Evolutionary conservation across 2,888 invertebrate genomes (phyloP).

Genomic region (Stramonita haemastoma): DNA sequence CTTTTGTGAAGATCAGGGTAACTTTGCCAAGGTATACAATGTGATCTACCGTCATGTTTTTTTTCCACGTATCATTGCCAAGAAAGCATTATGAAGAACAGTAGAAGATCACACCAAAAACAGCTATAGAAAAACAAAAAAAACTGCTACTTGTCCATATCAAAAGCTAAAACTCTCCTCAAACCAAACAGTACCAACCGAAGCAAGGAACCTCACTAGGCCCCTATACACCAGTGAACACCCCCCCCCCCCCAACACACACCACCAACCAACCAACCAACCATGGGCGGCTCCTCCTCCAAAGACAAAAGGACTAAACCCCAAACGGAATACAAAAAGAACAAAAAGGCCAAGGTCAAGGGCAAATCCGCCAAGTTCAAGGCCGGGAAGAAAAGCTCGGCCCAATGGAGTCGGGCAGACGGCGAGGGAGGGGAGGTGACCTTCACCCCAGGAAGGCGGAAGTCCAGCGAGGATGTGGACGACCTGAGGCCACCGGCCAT

Average conservation of each 20-base stretch:
- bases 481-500: slow-evolving; percentile 13
- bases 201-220: not conserved
- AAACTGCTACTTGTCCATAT: too few species aligned
- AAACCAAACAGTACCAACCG: too few species aligned
- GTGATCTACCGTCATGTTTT: too few species aligned
- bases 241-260: not conserved
- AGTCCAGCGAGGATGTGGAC: slow-evolving; percentile 34
- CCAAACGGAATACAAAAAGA: slow-evolving; percentile 15
- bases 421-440: slow-evolving; percentile 31
- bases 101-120: too few species aligned
- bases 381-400: slow-evolving; percentile 21
- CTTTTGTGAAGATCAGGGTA: too few species aligned
- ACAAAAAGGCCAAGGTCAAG: slow-evolving; percentile 32
- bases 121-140: too few species aligned
- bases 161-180: too few species aligned
- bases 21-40: too few species aligned
- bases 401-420: slow-evolving; percentile 18
- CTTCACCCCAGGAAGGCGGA: not conserved
- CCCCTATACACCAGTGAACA: not conserved
- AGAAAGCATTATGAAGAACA: too few species aligned
- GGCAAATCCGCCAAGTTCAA: slow-evolving; percentile 29
- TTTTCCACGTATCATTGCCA: too few species aligned
- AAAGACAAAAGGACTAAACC: slow-evolving; percentile 36
- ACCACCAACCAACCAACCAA: not conserved
- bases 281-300: slow-evolving; percentile 35